Evolutionary conservation across 2,888 invertebrate genomes (phyloP).

Genomic region (Phyllotreta striolata): DNA sequence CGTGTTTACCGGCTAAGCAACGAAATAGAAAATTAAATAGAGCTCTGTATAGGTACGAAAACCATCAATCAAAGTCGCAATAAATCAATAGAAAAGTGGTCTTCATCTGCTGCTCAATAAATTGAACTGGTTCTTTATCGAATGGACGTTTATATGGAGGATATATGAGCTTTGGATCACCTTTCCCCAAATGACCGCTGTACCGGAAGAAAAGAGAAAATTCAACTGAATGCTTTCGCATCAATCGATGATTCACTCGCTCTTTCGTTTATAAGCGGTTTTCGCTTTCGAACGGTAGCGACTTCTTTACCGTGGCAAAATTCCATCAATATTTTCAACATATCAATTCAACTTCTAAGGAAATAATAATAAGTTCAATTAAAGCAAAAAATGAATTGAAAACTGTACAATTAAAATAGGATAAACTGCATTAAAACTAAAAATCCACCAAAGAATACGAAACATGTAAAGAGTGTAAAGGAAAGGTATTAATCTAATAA

Average conservation of each 20-base stretch:
- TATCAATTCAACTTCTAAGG: background rate
- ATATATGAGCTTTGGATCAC: conserved; percentile 38
- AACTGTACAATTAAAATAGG: too few species aligned
- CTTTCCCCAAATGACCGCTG: conserved; percentile 42
- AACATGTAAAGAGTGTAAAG: too few species aligned
- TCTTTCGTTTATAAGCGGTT: conserved; percentile 21
- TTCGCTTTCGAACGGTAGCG: conserved; percentile 21
- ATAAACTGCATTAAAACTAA: too few species aligned
- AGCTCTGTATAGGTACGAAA: conserved; percentile 40
- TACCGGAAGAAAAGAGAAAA: conserved; percentile 44
- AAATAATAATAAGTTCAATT: too few species aligned
- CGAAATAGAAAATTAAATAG: too few species aligned
- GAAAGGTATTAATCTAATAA: too few species aligned
- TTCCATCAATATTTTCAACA: background rate
- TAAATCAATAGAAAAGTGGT: conserved; percentile 58
- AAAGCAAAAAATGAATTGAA: too few species aligned
- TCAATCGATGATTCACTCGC: conserved; percentile 43
- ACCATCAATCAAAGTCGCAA: conserved; percentile 59
- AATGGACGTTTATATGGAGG: conserved; percentile 13
- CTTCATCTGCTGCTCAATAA: conserved; percentile 55
- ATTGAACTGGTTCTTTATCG: conserved; percentile 46
- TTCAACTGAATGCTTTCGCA: conserved; percentile 40
- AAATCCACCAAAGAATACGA: too few species aligned
- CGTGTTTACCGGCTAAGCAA: too few species aligned
- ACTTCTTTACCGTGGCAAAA: background rate